phyloP scores from a whole-genome alignment of 2,797 vertebrate genomes.

The Aotus griseimembra region DNA sequence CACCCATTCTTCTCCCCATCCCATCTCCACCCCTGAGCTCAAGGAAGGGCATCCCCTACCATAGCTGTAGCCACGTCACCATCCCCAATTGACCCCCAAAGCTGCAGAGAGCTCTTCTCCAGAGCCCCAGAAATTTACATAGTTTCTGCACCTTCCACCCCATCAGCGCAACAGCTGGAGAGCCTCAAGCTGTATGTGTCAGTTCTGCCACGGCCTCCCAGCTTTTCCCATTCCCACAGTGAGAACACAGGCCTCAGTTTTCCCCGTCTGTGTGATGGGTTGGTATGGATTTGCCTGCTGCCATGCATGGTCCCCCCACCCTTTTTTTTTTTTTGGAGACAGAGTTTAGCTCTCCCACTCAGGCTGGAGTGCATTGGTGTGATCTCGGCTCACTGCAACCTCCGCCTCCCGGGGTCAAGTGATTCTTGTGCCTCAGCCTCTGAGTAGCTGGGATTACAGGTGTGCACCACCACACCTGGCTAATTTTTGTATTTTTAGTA shows the following conservation, averaged over 20 bases:
- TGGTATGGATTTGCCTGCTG: neutral
- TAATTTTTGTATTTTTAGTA: neutral
- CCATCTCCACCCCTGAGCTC: neutral
- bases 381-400: neutral
- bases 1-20: neutral
- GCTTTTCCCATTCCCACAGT: neutral
- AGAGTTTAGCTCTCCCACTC: neutral
- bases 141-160: neutral
- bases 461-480: neutral
- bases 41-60: neutral
- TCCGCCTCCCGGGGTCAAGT: neutral
- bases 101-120: neutral
- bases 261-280: neutral
- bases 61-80: neutral
- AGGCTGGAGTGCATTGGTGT: neutral
- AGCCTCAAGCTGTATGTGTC: neutral
- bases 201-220: neutral
- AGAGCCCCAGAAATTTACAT: neutral
- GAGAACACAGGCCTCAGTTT: neutral
- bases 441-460: neutral
- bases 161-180: neutral
- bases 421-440: neutral
- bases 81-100: neutral
- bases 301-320: fast-evolving
- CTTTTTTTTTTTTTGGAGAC: neutral